Evolutionary conservation across 2,797 vertebrate genomes (phyloP).

Genomic region (Fringilla coelebs): DNA sequence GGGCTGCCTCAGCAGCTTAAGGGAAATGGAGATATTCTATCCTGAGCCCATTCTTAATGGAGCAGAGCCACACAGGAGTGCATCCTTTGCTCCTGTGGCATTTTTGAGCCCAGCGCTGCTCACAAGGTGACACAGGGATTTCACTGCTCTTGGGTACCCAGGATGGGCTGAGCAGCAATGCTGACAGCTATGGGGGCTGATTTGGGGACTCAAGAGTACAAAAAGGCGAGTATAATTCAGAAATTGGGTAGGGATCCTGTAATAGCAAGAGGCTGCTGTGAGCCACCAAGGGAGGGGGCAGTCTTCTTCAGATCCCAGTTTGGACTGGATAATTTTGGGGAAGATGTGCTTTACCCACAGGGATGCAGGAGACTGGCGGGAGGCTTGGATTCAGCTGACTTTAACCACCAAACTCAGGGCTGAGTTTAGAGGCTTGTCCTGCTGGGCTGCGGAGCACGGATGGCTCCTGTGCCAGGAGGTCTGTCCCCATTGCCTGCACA

Average conservation of each 20-base stretch:
- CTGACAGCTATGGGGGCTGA: accelerated
- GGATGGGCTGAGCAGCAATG: not conserved
- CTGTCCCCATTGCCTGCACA: not conserved
- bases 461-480: not conserved
- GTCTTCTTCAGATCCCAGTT: not conserved
- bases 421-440: not conserved
- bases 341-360: not conserved
- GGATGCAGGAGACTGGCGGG: accelerated
- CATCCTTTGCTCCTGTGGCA: not conserved
- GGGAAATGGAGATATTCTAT: not conserved
- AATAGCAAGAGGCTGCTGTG: not conserved
- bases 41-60: not conserved
- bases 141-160: accelerated
- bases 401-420: not conserved
- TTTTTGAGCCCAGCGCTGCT: not conserved
- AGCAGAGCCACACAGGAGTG: accelerated
- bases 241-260: not conserved
- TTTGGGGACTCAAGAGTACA: not conserved
- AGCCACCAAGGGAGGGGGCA: not conserved
- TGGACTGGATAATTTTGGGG: not conserved
- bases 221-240: not conserved
- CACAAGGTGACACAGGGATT: not conserved
- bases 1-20: accelerated
- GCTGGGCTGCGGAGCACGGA: not conserved
- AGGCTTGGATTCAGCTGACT: not conserved